Conservation (phyloP, 2,113 vertebrate genomes). For the Smithornis capensis region DNA sequence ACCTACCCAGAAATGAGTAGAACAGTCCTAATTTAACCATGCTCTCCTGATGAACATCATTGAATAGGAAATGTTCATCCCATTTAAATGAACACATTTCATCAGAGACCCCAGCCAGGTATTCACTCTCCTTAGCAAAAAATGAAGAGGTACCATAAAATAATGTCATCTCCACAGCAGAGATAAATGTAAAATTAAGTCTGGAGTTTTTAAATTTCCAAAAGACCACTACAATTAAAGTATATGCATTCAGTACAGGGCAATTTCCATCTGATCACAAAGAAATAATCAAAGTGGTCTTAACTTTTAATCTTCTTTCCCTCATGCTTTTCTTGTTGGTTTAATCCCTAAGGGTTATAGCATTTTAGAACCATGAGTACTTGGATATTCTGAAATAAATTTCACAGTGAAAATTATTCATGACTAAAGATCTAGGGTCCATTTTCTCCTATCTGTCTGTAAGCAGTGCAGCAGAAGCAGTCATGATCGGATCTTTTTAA, state of each 20-base stretch:
- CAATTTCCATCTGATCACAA: slow-evolving; percentile 43
- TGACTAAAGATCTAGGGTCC: background rate
- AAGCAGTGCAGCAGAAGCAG: background rate
- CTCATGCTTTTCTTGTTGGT: slow-evolving; percentile 28
- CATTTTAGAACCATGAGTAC: background rate
- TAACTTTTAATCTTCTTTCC: slow-evolving; percentile 39
- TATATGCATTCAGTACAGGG: slow-evolving; percentile 11
- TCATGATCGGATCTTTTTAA: background rate
- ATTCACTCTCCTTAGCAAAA: background rate
- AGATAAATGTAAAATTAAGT: background rate
- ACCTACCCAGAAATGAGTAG: background rate
- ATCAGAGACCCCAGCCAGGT: background rate
- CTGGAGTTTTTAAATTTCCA: slow-evolving; percentile 20
- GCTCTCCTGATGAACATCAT: background rate
- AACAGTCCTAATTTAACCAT: background rate
- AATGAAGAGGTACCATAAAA: background rate
- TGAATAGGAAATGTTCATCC: background rate
- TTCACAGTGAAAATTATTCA: slow-evolving; percentile 1
- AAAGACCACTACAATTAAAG: slow-evolving; percentile 31
- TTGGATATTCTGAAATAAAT: slow-evolving; percentile 6
- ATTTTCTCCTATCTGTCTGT: background rate
- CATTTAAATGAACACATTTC: background rate
- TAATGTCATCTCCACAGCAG: background rate
- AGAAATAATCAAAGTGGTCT: slow-evolving; percentile 64
- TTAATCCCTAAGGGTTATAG: slow-evolving; percentile 19